Evolutionary conservation across 2,113 vertebrate species (phyloP), one percentile per base, ranked within the genome.

Genomic region (Scytalopus superciliaris): DNA sequence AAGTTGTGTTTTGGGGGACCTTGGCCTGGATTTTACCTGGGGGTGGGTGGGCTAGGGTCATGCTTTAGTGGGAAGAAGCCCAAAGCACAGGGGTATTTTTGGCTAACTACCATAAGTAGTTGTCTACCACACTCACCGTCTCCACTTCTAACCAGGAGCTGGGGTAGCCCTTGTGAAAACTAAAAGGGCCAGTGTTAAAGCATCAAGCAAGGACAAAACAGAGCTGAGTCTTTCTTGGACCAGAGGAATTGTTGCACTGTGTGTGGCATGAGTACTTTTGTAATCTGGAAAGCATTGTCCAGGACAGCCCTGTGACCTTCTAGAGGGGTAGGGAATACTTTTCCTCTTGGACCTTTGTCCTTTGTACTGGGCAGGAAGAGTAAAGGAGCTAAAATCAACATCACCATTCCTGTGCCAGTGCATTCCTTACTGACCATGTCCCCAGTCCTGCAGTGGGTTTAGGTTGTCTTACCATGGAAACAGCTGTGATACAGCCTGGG

Each of bases 381-480:
- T 50, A 33, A 13, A 31, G 68, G 73, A 31, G 45, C 30, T 10
- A 19, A 86, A 70, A 3, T 22, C 1, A 13, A 1, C 9, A 21
- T 18, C 10, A 23, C 15, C 28, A 6, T 14, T 30, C 16, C 63
- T 30, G 0, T 9, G 31, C 59, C 53, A 17, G 19, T n/a, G 53
- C 17, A 3, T 30, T 62, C 74, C 66, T 31, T 19, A 6, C 45
- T 31, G 64, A 21, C 39, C 8, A 0, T 0, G 8, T 73, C 45
- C 63, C 64, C 12, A 5, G 31, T 24, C 15, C 76, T 23, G 53
- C 69, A 33, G 62, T 19, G 66, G 15, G 27, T 15, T 35, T 3
- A 1, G 60, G 66, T 66, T 78, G 42, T 17, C 16, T 22, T 14
- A 1, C 2, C 37, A 1, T 1, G 7, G 49, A 5, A 28, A 7